phyloP scores from a whole-genome alignment of 2,888 invertebrate genomes.

The Oscheius sp. region DNA sequence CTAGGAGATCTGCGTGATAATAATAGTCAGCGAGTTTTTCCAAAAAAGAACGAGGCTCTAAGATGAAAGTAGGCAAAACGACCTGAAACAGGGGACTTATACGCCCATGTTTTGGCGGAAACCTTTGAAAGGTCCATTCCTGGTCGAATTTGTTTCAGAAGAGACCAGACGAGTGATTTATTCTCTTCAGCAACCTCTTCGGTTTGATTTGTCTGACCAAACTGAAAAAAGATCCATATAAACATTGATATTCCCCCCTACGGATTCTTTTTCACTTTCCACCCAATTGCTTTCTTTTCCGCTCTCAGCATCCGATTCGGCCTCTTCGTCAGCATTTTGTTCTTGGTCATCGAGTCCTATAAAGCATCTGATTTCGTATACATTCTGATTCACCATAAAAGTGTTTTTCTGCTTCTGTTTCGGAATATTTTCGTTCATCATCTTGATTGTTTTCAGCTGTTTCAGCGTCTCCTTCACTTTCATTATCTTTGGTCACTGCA shows the following conservation, averaged over 20 bases:
- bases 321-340: conserved; percentile 76
- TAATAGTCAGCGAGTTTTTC: conserved; percentile 99
- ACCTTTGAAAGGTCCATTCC: conserved; percentile 96
- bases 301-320: conserved; percentile 53
- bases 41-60: conserved; percentile 93
- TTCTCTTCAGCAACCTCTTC: conserved; percentile 94
- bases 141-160: conserved; percentile 91
- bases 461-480: conserved; percentile 29
- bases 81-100: conserved; percentile 82
- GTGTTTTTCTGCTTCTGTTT: conserved; percentile 69
- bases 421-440: conserved; percentile 38
- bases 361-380: conserved; percentile 8
- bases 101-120: too few species aligned
- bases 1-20: conserved; percentile 89
- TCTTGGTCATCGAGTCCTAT: conserved; percentile 38
- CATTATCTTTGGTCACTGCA: conserved; percentile 21
- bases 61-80: conserved; percentile 95
- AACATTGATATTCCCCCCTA: conserved; percentile 25
- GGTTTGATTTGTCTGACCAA: conserved; percentile 79
- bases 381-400: conserved; percentile 49
- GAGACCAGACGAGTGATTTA: conserved; percentile 91
- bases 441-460: conserved; percentile 24
- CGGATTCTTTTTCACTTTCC: conserved; percentile 47
- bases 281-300: conserved; percentile 56
- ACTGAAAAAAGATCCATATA: conserved; percentile 40